Base-by-base conservation (phyloP, 1,140 invertebrate genomes). In the Danaus melanippus region DNA sequence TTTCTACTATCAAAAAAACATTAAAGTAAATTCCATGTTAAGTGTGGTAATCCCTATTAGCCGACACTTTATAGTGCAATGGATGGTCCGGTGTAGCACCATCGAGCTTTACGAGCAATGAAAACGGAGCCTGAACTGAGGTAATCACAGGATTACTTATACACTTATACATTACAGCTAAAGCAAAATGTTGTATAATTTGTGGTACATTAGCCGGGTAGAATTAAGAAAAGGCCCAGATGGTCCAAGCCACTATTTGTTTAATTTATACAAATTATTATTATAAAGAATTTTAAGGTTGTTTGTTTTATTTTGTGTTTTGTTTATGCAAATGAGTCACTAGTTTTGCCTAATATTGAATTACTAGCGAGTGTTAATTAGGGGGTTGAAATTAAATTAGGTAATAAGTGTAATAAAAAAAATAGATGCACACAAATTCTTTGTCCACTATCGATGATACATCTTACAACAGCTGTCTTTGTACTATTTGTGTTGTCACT, bases 1-100 rank as follows among this genome's bases (percentile, higher is more conserved):
- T 58, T 65, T 56, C 46, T 58, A 64, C 49, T 46, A 60, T 55
- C 58, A 56, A 65, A 65, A 15, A 65, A 61, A 61, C 66, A 70
- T 71, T 68, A 77, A 77, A 71, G 66, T 74, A 75, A 79, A 79
- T 82, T 65, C 74, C 70, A 66, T 46, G 63, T 58, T 62, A 71
- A 70, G 71, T 75, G 74, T 74, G 73, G 75, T 79, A 82, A 79
- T 79, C 79, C 72, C 74, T 79, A 82, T 82, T 79, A 79, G 75
- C 69, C 70, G 59, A 64, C 71, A 69, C 67, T 81, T 76, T 77
- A 79, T 78, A 74, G 71, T 74, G 71, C 67, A 72, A 74, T 73
- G 71, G 66, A 66, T 59, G 67, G 74, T 71, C 74, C 69, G 62
- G 56, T 67, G 71, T 73, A 75, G 74, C 73, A 68, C 73, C 67